Base-by-base conservation (phyloP, 2,888 invertebrate species). In the Sinodicranocentrus sp. region DNA sequence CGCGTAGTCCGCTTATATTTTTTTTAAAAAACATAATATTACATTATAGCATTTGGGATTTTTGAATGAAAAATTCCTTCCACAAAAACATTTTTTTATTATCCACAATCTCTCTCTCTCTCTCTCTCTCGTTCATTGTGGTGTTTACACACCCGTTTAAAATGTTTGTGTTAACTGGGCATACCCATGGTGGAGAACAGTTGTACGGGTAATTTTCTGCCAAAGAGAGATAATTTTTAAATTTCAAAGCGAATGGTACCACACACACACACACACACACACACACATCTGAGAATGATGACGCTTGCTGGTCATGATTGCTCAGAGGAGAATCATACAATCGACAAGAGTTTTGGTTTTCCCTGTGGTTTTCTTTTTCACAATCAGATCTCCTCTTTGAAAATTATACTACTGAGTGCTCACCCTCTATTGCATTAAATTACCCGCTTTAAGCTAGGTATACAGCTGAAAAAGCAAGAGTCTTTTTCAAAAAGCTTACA, bases 271-370 rank as follows among this genome's bases (percentile, higher is more conserved):
- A 39, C 39, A 39, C 39, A 39, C 57, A 57, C n/a, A 57, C 23
- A n/a, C 48, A 48, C n/a, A 33, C n/a, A n/a, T 48, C n/a, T n/a
- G 6, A 10, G 48, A 15, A n/a, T 10, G 5, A 48, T 48, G 48
- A 10, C n/a, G 48, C 26, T 10, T 25, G 52, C 19, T 73, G 26
- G n/a, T n/a, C n/a, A 44, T 61, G 73, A 73, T 61, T 73, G 73
- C 26, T 44, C 61, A 26, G 61, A 19, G 13, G 17, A 25, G 61
- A 73, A 73, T 73, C 73, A 71, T 57, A 13, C 23, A 17, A 73
- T 73, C 73, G 73, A 73, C 73, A 73, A 26, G 44, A 73, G 61
- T 23, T 44, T 73, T 71, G 71, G 73, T 73, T 72, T 57, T 39
- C 61, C 15, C 57, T 73, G 73, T 61, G 73, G 73, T 61, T 73